Percentiles rank a stretch among this genome's conserved stretches.
Evolutionary conservation across 2,888 invertebrate species (phyloP).

Genomic region (Trichopoda pennipes): DNA sequence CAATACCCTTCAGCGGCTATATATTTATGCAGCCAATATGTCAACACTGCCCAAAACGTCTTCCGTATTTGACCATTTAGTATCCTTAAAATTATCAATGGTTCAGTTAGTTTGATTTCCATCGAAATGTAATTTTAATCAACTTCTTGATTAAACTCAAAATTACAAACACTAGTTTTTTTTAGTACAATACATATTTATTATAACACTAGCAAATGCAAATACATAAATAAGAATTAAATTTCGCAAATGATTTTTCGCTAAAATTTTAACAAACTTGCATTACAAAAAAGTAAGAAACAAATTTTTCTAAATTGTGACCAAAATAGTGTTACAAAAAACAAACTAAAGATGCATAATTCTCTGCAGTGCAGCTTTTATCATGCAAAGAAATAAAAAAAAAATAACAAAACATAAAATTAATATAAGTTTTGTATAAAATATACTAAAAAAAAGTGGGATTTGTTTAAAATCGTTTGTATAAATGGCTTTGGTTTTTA

Average conservation of each 20-base stretch:
- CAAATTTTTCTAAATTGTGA: no score
- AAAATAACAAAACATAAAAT: slow-evolving; percentile 25
- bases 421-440: slow-evolving; percentile 33
- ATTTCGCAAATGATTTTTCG: slow-evolving; percentile 27
- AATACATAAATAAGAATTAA: slow-evolving; percentile 34
- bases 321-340: not conserved
- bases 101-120: not conserved
- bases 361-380: slow-evolving; percentile 19
- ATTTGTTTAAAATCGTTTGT: slow-evolving; percentile 52
- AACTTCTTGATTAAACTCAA: not conserved
- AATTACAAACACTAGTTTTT: not conserved
- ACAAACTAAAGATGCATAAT: slow-evolving; percentile 25
- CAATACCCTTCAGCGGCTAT: no score
- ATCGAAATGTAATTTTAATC: no score
- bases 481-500: slow-evolving; percentile 70
- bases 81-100: no score
- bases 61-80: no score
- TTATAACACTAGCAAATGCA: slow-evolving; percentile 47
- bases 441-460: slow-evolving; percentile 23
- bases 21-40: no score
- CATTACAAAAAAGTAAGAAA: slow-evolving; percentile 18
- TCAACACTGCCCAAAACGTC: no score
- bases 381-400: not conserved
- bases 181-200: slow-evolving; percentile 14
- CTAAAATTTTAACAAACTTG: slow-evolving; percentile 17